Evolutionary conservation across 2,113 vertebrate genomes (phyloP).

Genomic region (Takifugu bimaculatus): DNA sequence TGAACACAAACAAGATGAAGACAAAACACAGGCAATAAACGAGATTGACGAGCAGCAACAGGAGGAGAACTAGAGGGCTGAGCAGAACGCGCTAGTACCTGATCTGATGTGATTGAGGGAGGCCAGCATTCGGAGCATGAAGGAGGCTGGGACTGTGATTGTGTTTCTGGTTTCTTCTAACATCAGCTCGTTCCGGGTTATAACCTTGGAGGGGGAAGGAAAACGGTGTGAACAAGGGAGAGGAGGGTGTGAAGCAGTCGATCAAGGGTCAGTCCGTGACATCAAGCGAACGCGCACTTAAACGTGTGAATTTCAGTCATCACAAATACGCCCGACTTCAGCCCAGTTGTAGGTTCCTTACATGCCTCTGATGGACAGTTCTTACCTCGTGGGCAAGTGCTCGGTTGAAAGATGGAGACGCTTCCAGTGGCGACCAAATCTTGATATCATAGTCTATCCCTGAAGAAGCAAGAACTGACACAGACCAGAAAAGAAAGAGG

Average conservation of each 20-base stretch:
- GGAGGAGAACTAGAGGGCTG: neutral
- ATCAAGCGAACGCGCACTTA: too few relatives aligned
- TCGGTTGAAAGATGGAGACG: constrained; percentile 90
- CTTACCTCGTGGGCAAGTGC: constrained; percentile 91
- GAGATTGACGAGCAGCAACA: too few relatives aligned
- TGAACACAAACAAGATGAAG: neutral
- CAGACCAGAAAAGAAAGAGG: constrained; percentile 6
- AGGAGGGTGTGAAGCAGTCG: too few relatives aligned
- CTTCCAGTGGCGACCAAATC: constrained; percentile 95
- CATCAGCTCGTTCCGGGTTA: constrained; percentile 96
- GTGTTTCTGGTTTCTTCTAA: constrained; percentile 97
- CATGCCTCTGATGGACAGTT: neutral
- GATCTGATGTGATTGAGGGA: constrained; percentile 96
- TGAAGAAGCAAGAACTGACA: constrained; percentile 94
- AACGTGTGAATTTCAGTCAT: too few relatives aligned
- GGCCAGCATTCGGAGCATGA: constrained; percentile 97
- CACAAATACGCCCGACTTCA: too few relatives aligned
- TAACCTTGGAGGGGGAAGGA: constrained; percentile 76
- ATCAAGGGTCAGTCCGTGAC: too few relatives aligned
- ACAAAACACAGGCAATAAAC: too few relatives aligned
- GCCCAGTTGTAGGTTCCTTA: too few relatives aligned
- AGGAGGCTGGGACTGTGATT: constrained; percentile 97
- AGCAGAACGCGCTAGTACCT: constrained; percentile 67
- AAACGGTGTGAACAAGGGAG: neutral
- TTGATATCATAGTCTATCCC: constrained; percentile 99